Percentiles rank a stretch among this genome's conserved stretches.
Conservation (phyloP, 2,113 vertebrate species). For the Columbina picui region DNA sequence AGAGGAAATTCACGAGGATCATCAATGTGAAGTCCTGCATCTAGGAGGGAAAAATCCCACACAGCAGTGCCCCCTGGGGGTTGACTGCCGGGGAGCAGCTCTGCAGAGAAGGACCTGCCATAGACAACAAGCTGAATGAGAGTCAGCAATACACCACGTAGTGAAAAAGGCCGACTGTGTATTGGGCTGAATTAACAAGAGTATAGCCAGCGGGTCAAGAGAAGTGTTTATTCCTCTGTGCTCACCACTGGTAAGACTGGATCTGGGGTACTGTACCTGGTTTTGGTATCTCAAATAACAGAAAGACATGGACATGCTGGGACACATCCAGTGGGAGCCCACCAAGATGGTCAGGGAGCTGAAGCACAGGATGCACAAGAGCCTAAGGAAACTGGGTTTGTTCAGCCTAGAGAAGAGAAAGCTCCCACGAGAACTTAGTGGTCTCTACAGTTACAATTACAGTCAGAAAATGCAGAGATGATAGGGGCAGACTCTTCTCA, state of each 20-base stretch:
- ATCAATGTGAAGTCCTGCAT: neutral
- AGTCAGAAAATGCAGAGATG: neutral
- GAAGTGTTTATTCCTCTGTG: neutral
- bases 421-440: neutral
- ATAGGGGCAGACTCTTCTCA: neutral
- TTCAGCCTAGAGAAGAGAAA: neutral
- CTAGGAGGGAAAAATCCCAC: neutral
- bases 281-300: neutral
- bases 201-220: neutral
- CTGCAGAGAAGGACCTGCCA: neutral
- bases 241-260: neutral
- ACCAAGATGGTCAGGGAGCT: neutral
- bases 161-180: neutral
- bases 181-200: neutral
- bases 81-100: neutral
- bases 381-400: neutral
- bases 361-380: neutral
- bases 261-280: neutral
- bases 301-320: neutral
- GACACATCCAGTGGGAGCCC: neutral
- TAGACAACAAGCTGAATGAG: neutral
- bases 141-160: neutral
- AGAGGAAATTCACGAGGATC: neutral
- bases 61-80: neutral
- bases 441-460: neutral